Evolutionary conservation across 2,888 invertebrate genomes (phyloP).

Genomic region (Oxycera nigricornis): DNA sequence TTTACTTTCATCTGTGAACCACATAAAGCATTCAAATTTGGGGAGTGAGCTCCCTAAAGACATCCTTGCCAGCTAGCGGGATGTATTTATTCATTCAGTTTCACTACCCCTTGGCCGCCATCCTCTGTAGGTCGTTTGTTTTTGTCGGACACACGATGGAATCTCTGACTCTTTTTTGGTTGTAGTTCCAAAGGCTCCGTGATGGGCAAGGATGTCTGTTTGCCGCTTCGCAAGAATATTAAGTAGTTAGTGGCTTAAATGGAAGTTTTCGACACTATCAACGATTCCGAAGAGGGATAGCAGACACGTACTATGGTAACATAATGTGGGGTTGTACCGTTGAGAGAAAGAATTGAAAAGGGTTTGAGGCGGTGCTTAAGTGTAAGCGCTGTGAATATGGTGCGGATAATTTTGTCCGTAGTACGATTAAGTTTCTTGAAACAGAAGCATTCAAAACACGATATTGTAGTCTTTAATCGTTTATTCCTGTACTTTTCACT

Average conservation of each 20-base stretch:
- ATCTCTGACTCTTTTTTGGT: slow-evolving; percentile 4
- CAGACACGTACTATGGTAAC: background rate
- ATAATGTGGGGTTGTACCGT: no score
- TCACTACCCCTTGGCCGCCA: background rate
- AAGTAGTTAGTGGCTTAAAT: slow-evolving; percentile 15
- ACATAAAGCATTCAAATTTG: slow-evolving; percentile 10
- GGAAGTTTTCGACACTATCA: slow-evolving; percentile 25
- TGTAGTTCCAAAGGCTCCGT: background rate
- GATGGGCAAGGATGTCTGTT: slow-evolving; percentile 10
- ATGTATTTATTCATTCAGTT: background rate
- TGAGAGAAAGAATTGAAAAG: no score
- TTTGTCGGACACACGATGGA: background rate
- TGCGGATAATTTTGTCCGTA: no score
- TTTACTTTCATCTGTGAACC: slow-evolving; percentile 1
- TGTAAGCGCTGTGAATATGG: no score
- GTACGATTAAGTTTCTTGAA: no score
- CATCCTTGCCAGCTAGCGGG: slow-evolving; percentile 18
- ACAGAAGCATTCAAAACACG: no score
- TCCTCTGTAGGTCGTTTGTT: background rate
- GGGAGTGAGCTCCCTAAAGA: slow-evolving; percentile 4
- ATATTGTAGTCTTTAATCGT: no score
- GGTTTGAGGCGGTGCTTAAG: no score
- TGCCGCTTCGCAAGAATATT: slow-evolving; percentile 25
- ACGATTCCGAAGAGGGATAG: background rate
- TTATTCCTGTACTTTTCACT: no score